Base-by-base conservation (phyloP, 2,113 vertebrate genomes). In the Tragelaphus imberbis region DNA sequence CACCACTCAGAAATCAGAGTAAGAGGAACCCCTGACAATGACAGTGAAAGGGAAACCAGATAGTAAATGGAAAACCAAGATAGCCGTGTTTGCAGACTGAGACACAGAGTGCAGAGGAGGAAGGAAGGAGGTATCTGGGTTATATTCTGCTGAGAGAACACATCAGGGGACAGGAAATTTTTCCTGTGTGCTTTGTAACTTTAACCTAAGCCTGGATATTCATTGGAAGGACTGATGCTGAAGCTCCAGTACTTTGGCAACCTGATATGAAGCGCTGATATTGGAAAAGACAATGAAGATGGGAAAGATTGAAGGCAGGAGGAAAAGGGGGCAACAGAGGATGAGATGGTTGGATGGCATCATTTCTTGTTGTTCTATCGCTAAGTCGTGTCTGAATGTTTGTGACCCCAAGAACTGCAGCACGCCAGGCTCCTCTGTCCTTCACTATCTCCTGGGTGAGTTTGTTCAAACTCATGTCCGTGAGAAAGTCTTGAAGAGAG, bases 151-250 rank as follows among this genome's bases (percentile, higher is more conserved):
- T 17, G 17, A 0, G 25, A 55, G 2, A 40, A 14, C n/a, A 28
- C 0, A 3, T 0, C 30, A 16, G 55, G 11, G 28, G 2, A 16
- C 61, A 49, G 51, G n/a, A 33, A 2, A 7, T 0, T 28, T 53
- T 47, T 16, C 28, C 44, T 47, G 61, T 71, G 59, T 6, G 21
- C 59, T 53, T 55, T 7, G 47, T n/a, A 44, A 59, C n/a, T 47
- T 75, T 75, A 36, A 30, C 40, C 14, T 4, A 27, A 44, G 23
- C 40, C 23, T 44, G 23, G 23, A 27, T 44, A 77, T 27, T 14
- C 71, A 77, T 8, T 15, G 71, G 40, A 77, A 77, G 71, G 71
- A 77, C 40, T 77, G 40, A 77, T 27, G 40, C 40, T 77, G 13
- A 77, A 40, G 71, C 71, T 77, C 40, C 23, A 44, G 71, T 44